Evolutionary conservation across 2,113 vertebrate genomes (phyloP).

Genomic region (Hypocryptadius cinnamomeus): DNA sequence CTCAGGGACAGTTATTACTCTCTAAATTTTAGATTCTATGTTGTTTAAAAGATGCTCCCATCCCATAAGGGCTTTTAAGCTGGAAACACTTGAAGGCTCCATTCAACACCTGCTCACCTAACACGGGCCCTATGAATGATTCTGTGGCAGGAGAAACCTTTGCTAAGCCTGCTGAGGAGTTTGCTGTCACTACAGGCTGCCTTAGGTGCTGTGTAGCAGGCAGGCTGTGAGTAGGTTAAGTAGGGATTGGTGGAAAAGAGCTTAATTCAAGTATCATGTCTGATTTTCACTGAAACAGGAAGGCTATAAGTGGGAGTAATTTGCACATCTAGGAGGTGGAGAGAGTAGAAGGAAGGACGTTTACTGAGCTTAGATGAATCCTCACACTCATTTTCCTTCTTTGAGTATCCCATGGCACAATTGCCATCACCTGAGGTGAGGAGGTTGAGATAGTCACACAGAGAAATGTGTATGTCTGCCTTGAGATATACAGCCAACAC

Average conservation of each 20-base stretch:
- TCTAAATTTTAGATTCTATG: not conserved
- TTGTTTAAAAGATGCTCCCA: not conserved
- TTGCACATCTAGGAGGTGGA: not conserved
- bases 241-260: not conserved
- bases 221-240: not conserved
- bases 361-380: not conserved
- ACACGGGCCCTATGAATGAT: not conserved
- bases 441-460: not conserved
- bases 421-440: not conserved
- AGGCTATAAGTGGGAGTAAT: not conserved
- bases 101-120: not conserved
- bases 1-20: not conserved
- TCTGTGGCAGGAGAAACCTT: not conserved
- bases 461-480: not conserved
- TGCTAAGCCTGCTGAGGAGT: not conserved
- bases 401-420: not conserved
- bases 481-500: not conserved
- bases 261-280: not conserved
- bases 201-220: not conserved
- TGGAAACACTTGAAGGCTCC: not conserved
- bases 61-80: not conserved
- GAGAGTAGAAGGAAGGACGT: not conserved
- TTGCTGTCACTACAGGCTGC: not conserved
- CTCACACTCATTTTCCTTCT: not conserved
- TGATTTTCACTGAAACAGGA: not conserved